A percentile compares a stretch with the other conserved stretches of the same genome.
Conservation (phyloP, 2,797 vertebrate genomes). For the Arvicola amphibius region DNA sequence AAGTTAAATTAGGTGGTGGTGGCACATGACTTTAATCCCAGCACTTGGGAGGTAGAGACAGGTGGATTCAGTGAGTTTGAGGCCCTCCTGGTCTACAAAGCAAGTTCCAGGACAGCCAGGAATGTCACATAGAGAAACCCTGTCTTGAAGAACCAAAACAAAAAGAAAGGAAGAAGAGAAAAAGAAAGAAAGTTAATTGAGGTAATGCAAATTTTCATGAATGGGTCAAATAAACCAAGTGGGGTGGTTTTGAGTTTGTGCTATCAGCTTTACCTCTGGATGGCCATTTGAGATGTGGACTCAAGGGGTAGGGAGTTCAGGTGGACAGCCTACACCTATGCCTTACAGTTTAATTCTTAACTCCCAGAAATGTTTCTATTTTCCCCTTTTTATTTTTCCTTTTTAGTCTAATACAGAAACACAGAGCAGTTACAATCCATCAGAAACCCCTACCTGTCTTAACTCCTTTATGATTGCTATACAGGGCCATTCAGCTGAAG, state of each 20-base stretch:
- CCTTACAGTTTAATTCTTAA: neutral
- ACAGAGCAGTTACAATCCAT: neutral
- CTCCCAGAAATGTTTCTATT: neutral
- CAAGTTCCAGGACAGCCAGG: no score
- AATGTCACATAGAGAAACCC: no score
- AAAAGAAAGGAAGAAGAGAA: no score
- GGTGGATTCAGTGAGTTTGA: no score
- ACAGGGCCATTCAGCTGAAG: neutral
- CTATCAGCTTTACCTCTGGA: neutral
- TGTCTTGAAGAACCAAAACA: no score
- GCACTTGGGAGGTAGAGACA: no score
- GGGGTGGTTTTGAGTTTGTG: neutral
- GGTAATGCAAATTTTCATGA: neutral
- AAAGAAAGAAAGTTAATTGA: neutral
- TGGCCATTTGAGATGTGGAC: neutral
- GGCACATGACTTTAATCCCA: no score
- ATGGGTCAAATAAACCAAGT: neutral
- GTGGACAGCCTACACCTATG: neutral
- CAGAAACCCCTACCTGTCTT: neutral
- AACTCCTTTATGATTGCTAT: constrained; percentile 20
- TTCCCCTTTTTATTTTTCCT: neutral
- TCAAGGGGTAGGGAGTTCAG: neutral
- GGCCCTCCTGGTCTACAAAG: no score
- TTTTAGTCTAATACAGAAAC: neutral
- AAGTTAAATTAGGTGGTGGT: neutral